phyloP scores from a whole-genome alignment of 2,113 vertebrate species.

The Dromiciops gliroides region DNA sequence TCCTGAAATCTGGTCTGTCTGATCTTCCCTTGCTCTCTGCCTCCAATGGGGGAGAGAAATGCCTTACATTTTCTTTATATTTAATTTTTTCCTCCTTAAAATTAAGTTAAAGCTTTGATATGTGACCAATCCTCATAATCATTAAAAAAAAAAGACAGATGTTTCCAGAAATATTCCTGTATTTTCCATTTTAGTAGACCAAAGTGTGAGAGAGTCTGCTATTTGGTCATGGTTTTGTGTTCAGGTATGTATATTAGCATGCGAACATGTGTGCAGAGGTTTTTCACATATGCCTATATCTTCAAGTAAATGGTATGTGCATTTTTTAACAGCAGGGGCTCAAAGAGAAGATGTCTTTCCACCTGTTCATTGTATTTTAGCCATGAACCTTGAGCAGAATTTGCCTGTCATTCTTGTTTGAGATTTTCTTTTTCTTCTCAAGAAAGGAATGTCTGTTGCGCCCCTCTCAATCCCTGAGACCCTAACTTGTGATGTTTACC shows the following conservation, averaged over 20 bases:
- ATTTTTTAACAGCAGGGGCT: slow-evolving; percentile 73
- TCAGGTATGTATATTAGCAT: slow-evolving; percentile 62
- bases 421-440: slow-evolving; percentile 71
- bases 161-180: slow-evolving; percentile 61
- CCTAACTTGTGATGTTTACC: slow-evolving; percentile 99
- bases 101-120: slow-evolving; percentile 33
- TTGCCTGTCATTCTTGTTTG: slow-evolving; percentile 80
- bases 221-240: slow-evolving; percentile 54
- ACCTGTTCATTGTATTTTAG: slow-evolving; percentile 82
- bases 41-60: slow-evolving; percentile 23
- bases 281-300: background rate
- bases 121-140: background rate
- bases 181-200: slow-evolving; percentile 72
- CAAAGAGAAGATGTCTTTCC: slow-evolving; percentile 76
- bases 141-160: slow-evolving; percentile 11
- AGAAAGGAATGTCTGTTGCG: slow-evolving; percentile 83
- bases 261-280: background rate
- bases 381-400: slow-evolving; percentile 73
- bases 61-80: slow-evolving; percentile 15
- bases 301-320: slow-evolving; percentile 59
- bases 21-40: slow-evolving; percentile 55
- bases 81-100: slow-evolving; percentile 21
- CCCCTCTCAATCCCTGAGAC: slow-evolving; percentile 99
- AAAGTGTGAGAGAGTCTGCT: slow-evolving; percentile 78
- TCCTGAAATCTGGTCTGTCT: background rate